phyloP scores from a whole-genome alignment of 2,888 invertebrate species.

The Apoda limacodes region DNA sequence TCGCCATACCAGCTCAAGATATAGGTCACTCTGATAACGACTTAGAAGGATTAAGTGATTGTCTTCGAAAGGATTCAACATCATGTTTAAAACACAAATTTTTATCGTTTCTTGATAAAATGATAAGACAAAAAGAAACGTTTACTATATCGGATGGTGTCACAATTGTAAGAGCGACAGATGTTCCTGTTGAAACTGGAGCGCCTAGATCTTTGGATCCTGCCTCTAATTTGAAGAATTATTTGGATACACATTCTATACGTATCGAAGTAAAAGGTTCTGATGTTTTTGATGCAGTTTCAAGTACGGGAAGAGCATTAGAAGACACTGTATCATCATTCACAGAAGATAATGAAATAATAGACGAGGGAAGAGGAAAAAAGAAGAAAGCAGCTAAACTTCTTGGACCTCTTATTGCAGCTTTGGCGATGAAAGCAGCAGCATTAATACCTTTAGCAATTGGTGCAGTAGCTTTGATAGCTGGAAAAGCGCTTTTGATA shows the following conservation, averaged over 20 bases:
- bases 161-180: slow-evolving; percentile 81
- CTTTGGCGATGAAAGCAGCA: slow-evolving; percentile 82
- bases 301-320: slow-evolving; percentile 83
- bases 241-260: slow-evolving; percentile 83
- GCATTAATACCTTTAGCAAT: slow-evolving; percentile 82
- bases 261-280: slow-evolving; percentile 88
- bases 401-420: slow-evolving; percentile 80
- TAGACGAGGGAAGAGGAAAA: slow-evolving; percentile 81
- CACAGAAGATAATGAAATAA: slow-evolving; percentile 70
- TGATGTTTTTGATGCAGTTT: slow-evolving; percentile 84
- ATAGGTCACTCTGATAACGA: slow-evolving; percentile 80
- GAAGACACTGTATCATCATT: slow-evolving; percentile 78
- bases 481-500: slow-evolving; percentile 86
- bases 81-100: slow-evolving; percentile 89
- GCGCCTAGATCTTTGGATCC: slow-evolving; percentile 82
- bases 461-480: slow-evolving; percentile 85
- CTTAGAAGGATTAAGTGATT: slow-evolving; percentile 83
- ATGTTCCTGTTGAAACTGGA: slow-evolving; percentile 77
- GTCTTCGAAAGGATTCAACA: slow-evolving; percentile 84
- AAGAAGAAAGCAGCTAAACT: slow-evolving; percentile 86
- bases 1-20: slow-evolving; percentile 79
- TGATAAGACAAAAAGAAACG: slow-evolving; percentile 82
- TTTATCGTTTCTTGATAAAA: slow-evolving; percentile 88
- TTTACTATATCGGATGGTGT: slow-evolving; percentile 86
- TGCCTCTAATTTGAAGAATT: slow-evolving; percentile 77